These are phyloP conservation scores for Drosophila quadrilineata DNA, from an alignment of 1,140 invertebrate genomes.

Conservation along the genomic window DNA sequence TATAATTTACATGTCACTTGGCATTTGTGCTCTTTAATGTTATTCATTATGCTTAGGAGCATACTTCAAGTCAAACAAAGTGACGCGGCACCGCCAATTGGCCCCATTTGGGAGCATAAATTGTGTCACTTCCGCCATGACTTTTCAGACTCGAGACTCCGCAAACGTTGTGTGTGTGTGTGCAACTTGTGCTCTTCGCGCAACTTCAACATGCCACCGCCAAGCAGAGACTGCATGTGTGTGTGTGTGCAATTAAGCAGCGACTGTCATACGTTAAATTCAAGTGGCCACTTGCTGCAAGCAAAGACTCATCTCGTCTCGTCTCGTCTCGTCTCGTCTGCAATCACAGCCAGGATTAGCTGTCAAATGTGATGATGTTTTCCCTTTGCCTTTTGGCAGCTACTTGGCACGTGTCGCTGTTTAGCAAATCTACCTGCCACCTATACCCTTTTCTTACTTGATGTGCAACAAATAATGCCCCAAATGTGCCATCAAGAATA, in stretches of 20 bases:
- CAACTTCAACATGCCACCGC: constrained; percentile 7
- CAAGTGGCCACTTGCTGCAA: constrained; percentile 60
- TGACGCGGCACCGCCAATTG: constrained; percentile 32
- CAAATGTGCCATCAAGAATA: constrained; percentile 44
- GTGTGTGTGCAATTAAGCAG: constrained; percentile 63
- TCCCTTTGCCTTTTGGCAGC: constrained; percentile 65
- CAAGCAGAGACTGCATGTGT: neutral
- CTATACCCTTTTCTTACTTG: constrained; percentile 17
- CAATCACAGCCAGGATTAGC: constrained; percentile 62
- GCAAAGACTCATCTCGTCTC: constrained; percentile 9
- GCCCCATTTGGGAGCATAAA: constrained; percentile 51
- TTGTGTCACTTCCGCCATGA: constrained; percentile 63
- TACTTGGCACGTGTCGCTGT: constrained; percentile 70
- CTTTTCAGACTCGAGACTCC: constrained; percentile 2
- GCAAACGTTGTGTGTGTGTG: no score
- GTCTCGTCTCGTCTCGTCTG: constrained; percentile 3
- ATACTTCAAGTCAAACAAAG: constrained; percentile 14
- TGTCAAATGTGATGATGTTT: constrained; percentile 57
- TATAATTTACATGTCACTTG: neutral
- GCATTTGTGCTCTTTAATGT: neutral
- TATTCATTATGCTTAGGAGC: constrained; percentile 14
- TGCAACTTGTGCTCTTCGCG: neutral
- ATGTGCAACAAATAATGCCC: constrained; percentile 27
- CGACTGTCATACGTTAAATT: constrained; percentile 71
- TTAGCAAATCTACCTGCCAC: constrained; percentile 30